These are phyloP conservation scores for Synanthedon andrenaeformis DNA, from an alignment of 2,888 invertebrate genomes.

Conservation along the genomic window DNA sequence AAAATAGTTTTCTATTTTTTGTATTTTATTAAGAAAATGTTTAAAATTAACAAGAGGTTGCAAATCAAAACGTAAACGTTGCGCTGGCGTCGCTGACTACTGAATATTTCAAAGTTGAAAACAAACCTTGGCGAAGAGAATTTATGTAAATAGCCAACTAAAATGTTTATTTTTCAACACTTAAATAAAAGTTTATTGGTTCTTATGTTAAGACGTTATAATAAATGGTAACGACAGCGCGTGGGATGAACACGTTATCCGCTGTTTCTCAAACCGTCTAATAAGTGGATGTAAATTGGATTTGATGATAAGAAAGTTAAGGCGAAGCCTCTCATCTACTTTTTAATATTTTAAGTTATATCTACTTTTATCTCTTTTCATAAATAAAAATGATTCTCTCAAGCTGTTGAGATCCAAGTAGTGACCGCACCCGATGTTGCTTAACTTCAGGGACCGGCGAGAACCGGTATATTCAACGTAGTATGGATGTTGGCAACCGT, in stretches of 20 bases:
- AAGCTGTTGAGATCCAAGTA: constrained; percentile 15
- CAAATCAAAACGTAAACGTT: neutral
- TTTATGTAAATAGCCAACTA: constrained; percentile 16
- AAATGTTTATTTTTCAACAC: constrained; percentile 10
- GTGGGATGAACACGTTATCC: neutral
- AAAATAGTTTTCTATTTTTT: neutral
- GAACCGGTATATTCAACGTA: constrained; percentile 31
- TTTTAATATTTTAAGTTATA: too few species aligned
- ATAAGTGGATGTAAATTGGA: too few species aligned
- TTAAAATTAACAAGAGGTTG: neutral
- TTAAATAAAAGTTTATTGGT: constrained; percentile 1
- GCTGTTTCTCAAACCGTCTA: neutral
- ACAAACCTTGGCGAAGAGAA: constrained; percentile 13
- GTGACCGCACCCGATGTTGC: constrained; percentile 19
- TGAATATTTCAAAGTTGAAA: constrained; percentile 14
- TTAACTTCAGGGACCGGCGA: constrained; percentile 23
- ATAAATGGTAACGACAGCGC: neutral
- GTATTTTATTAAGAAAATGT: neutral
- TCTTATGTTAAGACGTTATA: neutral
- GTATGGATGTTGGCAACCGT: constrained; percentile 25
- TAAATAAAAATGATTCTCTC: too few species aligned
- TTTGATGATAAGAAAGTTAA: constrained; percentile 11
- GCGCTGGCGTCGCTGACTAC: constrained; percentile 8
- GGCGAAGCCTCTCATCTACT: neutral
- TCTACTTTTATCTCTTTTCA: too few species aligned